Conservation (phyloP, 2,888 invertebrate genomes). For the Philereme transversata region DNA sequence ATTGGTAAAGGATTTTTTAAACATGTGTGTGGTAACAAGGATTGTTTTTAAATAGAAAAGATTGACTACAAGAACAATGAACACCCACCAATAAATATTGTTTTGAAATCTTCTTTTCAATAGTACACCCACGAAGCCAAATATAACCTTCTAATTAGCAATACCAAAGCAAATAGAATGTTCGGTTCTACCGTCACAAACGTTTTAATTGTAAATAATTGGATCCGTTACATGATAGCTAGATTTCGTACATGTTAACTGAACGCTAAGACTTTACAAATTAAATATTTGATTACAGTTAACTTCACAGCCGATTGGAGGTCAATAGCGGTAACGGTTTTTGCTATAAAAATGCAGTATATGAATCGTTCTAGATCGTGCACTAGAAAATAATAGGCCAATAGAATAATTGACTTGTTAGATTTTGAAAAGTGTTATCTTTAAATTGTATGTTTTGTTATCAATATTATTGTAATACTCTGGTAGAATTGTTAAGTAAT, state of each 20-base stretch:
- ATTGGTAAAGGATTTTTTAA: too few species aligned
- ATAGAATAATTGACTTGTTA: too few species aligned
- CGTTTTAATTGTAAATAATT: slow-evolving; percentile 35
- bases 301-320: slow-evolving; percentile 69
- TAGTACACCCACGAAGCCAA: not conserved
- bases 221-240: slow-evolving; percentile 47
- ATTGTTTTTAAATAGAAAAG: not conserved
- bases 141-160: slow-evolving; percentile 19
- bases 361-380: slow-evolving; percentile 28
- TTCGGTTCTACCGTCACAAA: slow-evolving; percentile 19
- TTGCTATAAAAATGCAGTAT: slow-evolving; percentile 46
- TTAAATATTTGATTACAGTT: slow-evolving; percentile 78
- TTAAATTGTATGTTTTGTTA: too few species aligned
- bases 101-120: slow-evolving; percentile 1
- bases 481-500: too few species aligned
- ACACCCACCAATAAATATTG: not conserved
- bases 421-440: too few species aligned
- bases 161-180: slow-evolving; percentile 15
- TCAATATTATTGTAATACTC: too few species aligned
- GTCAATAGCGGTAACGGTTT: slow-evolving; percentile 63
- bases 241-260: slow-evolving; percentile 58
- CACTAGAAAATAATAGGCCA: too few species aligned
- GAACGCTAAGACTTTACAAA: slow-evolving; percentile 60
- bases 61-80: not conserved
- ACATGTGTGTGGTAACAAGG: too few species aligned